Base-by-base conservation (phyloP, 2,888 invertebrate species). In the Drosophila colorata region DNA sequence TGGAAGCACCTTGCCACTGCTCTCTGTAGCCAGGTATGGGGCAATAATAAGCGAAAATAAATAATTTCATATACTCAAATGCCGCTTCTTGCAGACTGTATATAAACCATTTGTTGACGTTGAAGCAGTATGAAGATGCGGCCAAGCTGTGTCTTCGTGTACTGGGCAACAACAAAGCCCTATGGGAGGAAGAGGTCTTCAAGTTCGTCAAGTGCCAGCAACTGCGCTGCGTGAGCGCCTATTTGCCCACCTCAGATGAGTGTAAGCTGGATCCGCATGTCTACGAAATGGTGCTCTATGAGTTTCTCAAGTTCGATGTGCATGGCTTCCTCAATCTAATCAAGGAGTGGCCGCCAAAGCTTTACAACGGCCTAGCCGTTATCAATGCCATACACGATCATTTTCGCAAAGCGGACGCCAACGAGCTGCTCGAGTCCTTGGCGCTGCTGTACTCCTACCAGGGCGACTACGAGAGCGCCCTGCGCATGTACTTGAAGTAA, bases 251-350 rank as follows among this genome's bases (percentile, higher is more conserved):
- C 74, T 94, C 94, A 0, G 93, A 94, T 7, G 95, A 96, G 53
- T 95, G 95, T 57, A 94, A 95, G 64, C 93, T 98, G 51, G 95
- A 95, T 90, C 95, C 97, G 0, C 95, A 97, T 56, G 96, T 98
- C 72, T 99, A 99, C 91, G 98, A 99, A 93, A 95, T 98, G 95
- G 97, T 99, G 68, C 94, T 99, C 25, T 97, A 96, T 90, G 98
- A 99, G 92, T 98, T 96, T 92, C 93, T 99, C 1, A 96, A 96
- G 91, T 94, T 95, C 53, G 97, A 98, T 91, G 95, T 96, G 5
- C 93, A 18, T 88, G 97, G 97, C 6, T 98, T 98, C 92, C 92
- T 97, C 2, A 95, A 95, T 88, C 92, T 98, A 68, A 95, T 99
- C 0, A 96, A 97, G 90, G 96, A 97, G 89, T 99, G 98, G 98